These are phyloP conservation scores for Eucidaris tribuloides DNA, from an alignment of 35 echinoderm and acorn worm genomes.

Conservation along the genomic window DNA sequence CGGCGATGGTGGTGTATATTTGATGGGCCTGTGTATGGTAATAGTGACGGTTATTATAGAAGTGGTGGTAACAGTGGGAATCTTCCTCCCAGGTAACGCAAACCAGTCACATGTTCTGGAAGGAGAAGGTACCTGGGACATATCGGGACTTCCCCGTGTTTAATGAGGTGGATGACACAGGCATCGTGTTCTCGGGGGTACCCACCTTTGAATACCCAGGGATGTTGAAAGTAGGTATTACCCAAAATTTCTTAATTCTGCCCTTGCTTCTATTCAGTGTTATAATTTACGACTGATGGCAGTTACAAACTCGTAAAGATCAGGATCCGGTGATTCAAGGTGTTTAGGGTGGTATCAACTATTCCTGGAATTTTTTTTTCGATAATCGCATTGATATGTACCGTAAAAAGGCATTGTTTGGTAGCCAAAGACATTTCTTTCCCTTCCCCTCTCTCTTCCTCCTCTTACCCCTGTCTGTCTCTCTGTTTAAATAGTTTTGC, in stretches of 20 bases:
- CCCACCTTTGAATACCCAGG: slow-evolving; percentile 75
- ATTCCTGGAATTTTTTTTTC: no score
- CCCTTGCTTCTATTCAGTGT: not conserved
- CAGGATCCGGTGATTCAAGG: not conserved
- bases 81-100: slow-evolving; percentile 30
- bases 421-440: no score
- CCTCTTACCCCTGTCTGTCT: no score
- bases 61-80: not conserved
- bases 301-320: not conserved
- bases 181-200: slow-evolving; percentile 29
- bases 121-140: slow-evolving; percentile 41
- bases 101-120: slow-evolving; percentile 72
- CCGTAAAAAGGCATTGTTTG: not conserved
- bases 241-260: not conserved
- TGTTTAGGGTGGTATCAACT: not conserved
- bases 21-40: not conserved
- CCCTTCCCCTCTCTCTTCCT: no score
- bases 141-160: slow-evolving; percentile 60
- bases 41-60: not conserved
- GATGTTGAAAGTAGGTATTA: slow-evolving; percentile 61
- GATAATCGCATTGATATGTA: not conserved
- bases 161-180: slow-evolving; percentile 1
- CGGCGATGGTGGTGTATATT: not conserved
- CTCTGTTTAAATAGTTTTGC: no score
- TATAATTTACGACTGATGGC: not conserved